These are phyloP conservation scores for Cepphus grylle DNA, from an alignment of 2,113 vertebrate species.

Conservation along the genomic window DNA sequence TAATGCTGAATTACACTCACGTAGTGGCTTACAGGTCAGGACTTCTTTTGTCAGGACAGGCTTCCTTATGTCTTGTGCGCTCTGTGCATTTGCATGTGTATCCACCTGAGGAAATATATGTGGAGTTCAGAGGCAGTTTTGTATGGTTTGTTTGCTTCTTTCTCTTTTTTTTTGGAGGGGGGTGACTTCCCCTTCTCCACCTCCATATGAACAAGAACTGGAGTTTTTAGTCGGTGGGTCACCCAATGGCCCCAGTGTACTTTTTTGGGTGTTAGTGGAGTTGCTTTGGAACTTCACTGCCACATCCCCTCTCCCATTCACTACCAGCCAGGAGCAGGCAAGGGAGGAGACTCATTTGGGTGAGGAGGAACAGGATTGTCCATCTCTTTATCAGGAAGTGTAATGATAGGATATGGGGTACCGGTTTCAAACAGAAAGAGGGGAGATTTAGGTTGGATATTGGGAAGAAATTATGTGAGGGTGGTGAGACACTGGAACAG, in stretches of 20 bases:
- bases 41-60: neutral
- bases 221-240: neutral
- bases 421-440: too few relatives aligned
- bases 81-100: neutral
- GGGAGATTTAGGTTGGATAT: too few relatives aligned
- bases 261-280: neutral
- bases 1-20: neutral
- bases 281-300: neutral
- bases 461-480: too few relatives aligned
- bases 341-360: neutral
- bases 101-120: neutral
- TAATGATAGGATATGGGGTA: too few relatives aligned
- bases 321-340: accelerated
- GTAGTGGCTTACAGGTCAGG: neutral
- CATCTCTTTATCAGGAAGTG: neutral
- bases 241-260: neutral
- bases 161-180: neutral
- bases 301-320: neutral
- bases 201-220: neutral
- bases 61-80: neutral
- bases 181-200: neutral
- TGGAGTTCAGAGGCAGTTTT: neutral
- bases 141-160: neutral
- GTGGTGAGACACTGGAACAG: too few relatives aligned
- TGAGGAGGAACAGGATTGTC: neutral